Evolutionary conservation across 2,888 invertebrate genomes (phyloP).

Genomic region (Noctuana brunneofusca): DNA sequence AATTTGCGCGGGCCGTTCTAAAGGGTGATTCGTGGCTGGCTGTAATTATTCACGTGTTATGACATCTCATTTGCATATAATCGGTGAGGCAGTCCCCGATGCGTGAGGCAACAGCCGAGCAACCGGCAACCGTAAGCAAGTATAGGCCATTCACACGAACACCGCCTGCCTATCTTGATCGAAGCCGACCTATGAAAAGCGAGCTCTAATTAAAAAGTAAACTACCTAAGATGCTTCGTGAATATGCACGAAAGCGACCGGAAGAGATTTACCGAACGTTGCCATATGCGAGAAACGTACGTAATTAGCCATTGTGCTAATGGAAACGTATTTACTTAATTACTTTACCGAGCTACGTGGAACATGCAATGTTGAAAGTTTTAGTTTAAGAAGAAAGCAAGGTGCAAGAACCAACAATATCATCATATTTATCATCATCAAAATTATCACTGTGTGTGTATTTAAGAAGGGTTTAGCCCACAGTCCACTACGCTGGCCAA

Average conservation of each 20-base stretch:
- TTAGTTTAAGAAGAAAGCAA: neutral
- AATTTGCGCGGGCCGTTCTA: constrained; percentile 76
- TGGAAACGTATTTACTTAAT: constrained; percentile 34
- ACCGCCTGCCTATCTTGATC: constrained; percentile 73
- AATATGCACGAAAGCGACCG: constrained; percentile 68
- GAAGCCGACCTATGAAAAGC: constrained; percentile 78
- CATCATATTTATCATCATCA: too few species aligned
- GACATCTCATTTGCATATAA: constrained; percentile 83
- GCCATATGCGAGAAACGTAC: constrained; percentile 23
- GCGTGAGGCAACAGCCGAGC: constrained; percentile 71
- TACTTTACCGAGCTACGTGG: constrained; percentile 5
- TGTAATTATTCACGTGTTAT: constrained; percentile 82
- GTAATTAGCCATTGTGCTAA: constrained; percentile 33
- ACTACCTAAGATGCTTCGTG: constrained; percentile 71
- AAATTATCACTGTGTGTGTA: too few species aligned
- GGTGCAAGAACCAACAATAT: neutral
- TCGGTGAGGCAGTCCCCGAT: constrained; percentile 71
- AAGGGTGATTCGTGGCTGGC: constrained; percentile 78
- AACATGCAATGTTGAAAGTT: neutral
- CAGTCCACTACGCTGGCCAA: too few species aligned
- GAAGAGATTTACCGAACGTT: constrained; percentile 59
- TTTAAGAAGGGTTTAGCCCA: too few species aligned
- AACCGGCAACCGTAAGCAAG: constrained; percentile 51
- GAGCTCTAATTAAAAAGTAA: constrained; percentile 80
- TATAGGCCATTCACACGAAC: constrained; percentile 80